phyloP scores from a whole-genome alignment of 2,797 vertebrate genomes.

The Arremon brunneinucha region DNA sequence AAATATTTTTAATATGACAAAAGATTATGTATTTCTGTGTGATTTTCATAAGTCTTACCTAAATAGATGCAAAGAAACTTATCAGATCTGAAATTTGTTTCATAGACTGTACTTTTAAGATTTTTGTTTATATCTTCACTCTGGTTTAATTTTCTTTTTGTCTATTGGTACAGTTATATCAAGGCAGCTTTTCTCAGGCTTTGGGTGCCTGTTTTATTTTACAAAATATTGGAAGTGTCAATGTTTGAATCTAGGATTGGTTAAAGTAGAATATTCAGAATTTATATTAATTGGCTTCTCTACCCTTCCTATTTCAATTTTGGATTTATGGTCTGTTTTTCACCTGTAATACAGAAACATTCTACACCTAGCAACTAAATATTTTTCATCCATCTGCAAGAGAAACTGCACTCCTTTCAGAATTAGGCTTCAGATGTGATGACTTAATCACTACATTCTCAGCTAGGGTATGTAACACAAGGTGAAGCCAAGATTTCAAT shows the following conservation, averaged over 20 bases:
- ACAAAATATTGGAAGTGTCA: background rate
- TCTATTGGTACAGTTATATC: background rate
- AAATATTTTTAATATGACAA: background rate
- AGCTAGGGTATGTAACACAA: constrained; percentile 27
- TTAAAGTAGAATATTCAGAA: background rate
- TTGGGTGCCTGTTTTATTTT: background rate
- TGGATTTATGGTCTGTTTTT: background rate
- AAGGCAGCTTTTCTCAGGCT: background rate
- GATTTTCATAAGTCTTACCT: background rate
- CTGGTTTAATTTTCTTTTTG: background rate
- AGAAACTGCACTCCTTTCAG: background rate
- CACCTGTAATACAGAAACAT: background rate
- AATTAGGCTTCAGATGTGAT: background rate
- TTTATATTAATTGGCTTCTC: background rate
- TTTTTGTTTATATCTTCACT: background rate
- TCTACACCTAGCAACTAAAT: background rate
- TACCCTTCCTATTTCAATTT: background rate
- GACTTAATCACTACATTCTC: constrained; percentile 48
- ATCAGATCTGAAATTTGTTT: background rate
- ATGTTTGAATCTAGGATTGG: background rate
- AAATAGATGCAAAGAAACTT: background rate
- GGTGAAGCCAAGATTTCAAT: constrained; percentile 1
- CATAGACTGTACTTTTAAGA: background rate
- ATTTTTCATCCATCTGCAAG: background rate
- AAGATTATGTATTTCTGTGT: background rate